phyloP scores from a whole-genome alignment of 2,113 vertebrate genomes.

The Vimba vimba region DNA sequence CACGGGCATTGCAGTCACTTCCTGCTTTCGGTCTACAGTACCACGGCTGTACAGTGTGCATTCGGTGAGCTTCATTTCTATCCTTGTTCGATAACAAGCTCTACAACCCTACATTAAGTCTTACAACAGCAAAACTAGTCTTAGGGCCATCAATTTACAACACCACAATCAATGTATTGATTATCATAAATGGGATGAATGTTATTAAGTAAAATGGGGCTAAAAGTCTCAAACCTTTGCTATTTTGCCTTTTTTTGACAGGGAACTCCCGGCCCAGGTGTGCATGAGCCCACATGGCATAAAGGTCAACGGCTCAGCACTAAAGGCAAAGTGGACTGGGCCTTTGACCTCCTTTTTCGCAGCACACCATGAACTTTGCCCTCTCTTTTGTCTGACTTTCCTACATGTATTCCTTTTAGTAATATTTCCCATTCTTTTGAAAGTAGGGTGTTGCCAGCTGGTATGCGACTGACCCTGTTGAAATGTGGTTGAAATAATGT shows the following conservation, averaged over 20 bases:
- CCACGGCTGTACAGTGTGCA: slow-evolving; percentile 71
- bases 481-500: background rate
- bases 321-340: slow-evolving; percentile 60
- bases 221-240: background rate
- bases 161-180: background rate
- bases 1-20: slow-evolving; percentile 67
- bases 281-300: slow-evolving; percentile 66
- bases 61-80: slow-evolving; percentile 73
- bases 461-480: background rate
- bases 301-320: slow-evolving; percentile 62
- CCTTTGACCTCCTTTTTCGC: slow-evolving; percentile 72
- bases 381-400: background rate
- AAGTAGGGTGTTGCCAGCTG: background rate
- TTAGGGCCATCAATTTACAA: background rate
- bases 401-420: background rate
- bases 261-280: slow-evolving; percentile 77
- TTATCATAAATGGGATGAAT: background rate
- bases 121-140: background rate
- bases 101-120: background rate
- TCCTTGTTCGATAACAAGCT: background rate
- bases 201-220: background rate
- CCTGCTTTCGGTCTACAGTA: slow-evolving; percentile 80
- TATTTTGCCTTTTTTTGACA: slow-evolving; percentile 56
- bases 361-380: slow-evolving; percentile 65
- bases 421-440: background rate